phyloP scores from a whole-genome alignment of 2,113 vertebrate species.

The Notarius quadriscutis region DNA sequence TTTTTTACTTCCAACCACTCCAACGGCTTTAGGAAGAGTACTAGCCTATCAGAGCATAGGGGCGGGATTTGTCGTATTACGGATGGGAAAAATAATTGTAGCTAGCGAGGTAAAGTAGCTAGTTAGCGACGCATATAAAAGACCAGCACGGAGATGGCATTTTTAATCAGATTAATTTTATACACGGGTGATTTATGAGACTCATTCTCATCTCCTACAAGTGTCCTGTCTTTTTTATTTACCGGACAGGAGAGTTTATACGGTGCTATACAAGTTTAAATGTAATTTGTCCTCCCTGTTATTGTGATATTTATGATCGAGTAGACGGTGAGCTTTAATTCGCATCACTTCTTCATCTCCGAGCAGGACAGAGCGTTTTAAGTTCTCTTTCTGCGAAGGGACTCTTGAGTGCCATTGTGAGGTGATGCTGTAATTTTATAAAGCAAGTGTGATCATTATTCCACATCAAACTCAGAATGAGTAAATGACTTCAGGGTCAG shows the following conservation, averaged over 20 bases:
- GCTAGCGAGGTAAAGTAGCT: conserved; percentile 16
- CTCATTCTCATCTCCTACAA: neutral
- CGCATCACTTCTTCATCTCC: neutral
- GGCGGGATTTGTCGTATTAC: conserved; percentile 12
- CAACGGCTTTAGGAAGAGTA: neutral
- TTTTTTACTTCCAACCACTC: neutral
- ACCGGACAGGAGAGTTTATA: neutral
- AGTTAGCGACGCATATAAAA: neutral
- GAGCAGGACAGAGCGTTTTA: too few species aligned
- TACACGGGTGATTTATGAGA: neutral
- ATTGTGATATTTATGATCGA: too few species aligned
- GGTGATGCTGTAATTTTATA: neutral
- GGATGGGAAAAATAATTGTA: neutral
- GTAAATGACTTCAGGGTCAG: neutral
- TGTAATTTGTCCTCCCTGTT: neutral
- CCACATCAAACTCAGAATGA: neutral
- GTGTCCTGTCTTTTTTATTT: too few species aligned
- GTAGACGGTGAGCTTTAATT: neutral
- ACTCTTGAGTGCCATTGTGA: neutral
- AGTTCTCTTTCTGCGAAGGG: neutral
- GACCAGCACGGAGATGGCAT: neutral
- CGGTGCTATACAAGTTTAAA: neutral
- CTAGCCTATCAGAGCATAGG: neutral
- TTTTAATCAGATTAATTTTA: neutral
- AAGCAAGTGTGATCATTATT: neutral